Percentiles rank a stretch among this genome's conserved stretches.
Evolutionary conservation across 2,113 vertebrate genomes (phyloP).

Genomic region (Gobio gobio): DNA sequence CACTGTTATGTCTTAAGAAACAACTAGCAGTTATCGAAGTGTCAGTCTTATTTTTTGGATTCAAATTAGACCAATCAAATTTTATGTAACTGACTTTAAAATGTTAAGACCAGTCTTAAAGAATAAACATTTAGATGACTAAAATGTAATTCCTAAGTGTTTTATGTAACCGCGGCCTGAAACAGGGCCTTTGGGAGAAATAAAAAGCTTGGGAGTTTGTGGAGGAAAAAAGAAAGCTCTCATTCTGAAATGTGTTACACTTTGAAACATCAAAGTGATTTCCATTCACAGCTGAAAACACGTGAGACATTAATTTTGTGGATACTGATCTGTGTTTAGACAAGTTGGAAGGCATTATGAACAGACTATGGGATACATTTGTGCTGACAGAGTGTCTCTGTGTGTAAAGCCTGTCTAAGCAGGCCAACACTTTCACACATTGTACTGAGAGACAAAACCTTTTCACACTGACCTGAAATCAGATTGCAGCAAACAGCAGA

Average conservation of each 20-base stretch:
- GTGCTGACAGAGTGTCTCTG: conserved; percentile 35
- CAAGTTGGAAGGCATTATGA: conserved; percentile 4
- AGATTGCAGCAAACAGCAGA: conserved; percentile 1
- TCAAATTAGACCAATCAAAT: background rate
- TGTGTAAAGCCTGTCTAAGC: conserved; percentile 23
- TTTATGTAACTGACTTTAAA: background rate
- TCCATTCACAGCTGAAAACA: background rate
- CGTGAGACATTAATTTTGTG: background rate
- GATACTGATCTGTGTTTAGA: conserved; percentile 12
- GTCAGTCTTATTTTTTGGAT: background rate
- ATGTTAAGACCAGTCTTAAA: background rate
- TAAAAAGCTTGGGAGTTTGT: background rate
- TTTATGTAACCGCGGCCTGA: background rate
- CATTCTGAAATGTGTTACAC: background rate
- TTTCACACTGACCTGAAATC: conserved; percentile 19
- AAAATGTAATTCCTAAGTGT: background rate
- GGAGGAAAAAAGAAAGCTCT: background rate
- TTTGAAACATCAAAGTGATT: background rate
- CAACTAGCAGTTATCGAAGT: background rate
- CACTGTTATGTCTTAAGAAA: background rate
- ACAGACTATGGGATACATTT: conserved; percentile 17
- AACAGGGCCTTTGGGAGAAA: background rate
- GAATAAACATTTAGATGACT: background rate
- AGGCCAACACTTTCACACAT: conserved; percentile 33
- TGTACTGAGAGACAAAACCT: conserved; percentile 5